Evolutionary conservation across 2,113 vertebrate genomes (phyloP).

Genomic region (Eublepharis macularius): DNA sequence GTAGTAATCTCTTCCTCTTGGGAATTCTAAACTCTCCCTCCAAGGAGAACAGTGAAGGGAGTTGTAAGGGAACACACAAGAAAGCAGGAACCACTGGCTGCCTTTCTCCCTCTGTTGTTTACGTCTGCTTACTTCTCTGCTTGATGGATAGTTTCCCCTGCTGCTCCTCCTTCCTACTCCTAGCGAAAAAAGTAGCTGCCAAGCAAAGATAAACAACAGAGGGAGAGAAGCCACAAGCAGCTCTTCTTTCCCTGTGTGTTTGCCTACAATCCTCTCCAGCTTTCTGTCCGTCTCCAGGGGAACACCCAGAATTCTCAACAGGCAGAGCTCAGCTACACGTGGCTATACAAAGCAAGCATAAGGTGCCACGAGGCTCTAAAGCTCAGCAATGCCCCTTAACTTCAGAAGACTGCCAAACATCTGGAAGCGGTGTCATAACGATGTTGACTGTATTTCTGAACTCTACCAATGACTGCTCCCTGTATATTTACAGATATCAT

Average conservation of each 20-base stretch:
- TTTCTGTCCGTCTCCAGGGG: no score
- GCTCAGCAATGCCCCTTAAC: neutral
- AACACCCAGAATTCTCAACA: no score
- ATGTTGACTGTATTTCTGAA: neutral
- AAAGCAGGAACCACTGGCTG: neutral
- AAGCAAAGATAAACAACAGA: no score
- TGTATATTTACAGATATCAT: neutral
- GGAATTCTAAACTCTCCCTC: neutral
- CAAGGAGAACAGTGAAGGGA: neutral
- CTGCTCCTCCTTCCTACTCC: neutral
- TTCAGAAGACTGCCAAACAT: neutral
- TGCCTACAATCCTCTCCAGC: no score
- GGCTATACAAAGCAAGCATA: neutral
- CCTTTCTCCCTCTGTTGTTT: neutral
- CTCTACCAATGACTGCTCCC: neutral
- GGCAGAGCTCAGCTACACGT: neutral
- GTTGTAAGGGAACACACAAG: neutral
- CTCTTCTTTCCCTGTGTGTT: no score
- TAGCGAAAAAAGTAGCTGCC: neutral
- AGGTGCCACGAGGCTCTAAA: neutral
- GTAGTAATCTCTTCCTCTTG: neutral
- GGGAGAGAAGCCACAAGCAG: no score
- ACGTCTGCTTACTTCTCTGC: neutral
- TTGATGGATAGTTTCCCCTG: neutral
- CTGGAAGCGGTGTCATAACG: neutral